A percentile compares a stretch with the other conserved stretches of the same genome.
Conservation (phyloP, 2,113 vertebrate genomes). For the Cheirogaleus medius region DNA sequence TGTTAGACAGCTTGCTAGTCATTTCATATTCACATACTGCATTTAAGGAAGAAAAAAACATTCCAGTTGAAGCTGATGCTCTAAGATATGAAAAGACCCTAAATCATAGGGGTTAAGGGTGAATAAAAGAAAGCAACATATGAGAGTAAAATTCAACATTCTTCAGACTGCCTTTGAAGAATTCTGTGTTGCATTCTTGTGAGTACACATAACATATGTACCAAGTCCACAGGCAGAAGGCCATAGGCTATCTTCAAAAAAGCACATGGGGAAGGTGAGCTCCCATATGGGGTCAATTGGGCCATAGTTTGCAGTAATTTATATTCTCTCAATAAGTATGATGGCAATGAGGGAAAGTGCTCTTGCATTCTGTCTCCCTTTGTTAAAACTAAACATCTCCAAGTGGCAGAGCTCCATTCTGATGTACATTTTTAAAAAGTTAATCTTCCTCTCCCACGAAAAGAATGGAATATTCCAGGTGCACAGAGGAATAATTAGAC, state of each 20-base stretch:
- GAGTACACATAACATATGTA: neutral
- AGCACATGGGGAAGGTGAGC: neutral
- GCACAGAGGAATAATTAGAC: conserved; percentile 33
- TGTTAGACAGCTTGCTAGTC: neutral
- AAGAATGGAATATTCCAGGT: conserved; percentile 67
- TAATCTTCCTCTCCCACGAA: neutral
- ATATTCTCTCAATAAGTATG: neutral
- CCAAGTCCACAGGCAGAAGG: neutral
- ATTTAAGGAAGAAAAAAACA: neutral
- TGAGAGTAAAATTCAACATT: neutral
- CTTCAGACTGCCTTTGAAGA: neutral
- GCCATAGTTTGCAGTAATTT: neutral
- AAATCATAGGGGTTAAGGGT: neutral
- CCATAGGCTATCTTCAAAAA: neutral
- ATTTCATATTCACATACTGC: neutral
- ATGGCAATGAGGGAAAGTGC: neutral
- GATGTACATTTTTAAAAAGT: neutral
- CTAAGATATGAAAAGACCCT: neutral
- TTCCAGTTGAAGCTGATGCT: neutral
- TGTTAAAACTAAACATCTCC: conserved; percentile 4
- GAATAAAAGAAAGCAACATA: neutral
- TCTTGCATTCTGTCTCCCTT: neutral
- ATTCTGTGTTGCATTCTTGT: neutral
- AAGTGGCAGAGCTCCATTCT: conserved; percentile 10
- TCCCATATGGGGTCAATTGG: neutral